phyloP scores from a whole-genome alignment of 1,140 invertebrate genomes.

The Pseudomyrmex concolor region DNA sequence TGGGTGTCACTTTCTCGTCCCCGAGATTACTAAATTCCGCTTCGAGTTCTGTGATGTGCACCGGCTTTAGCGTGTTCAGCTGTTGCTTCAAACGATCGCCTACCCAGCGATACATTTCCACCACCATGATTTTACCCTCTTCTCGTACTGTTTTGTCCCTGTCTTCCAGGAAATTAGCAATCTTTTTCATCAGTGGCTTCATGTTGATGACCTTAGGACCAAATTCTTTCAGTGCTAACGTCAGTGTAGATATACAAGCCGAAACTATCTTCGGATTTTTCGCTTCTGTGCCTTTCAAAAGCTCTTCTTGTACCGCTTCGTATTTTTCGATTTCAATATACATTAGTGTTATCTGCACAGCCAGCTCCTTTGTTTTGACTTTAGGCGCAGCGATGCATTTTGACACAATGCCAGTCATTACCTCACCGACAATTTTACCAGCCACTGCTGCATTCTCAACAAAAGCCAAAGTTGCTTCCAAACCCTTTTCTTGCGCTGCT shows the following conservation, averaged over 20 bases:
- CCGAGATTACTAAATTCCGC: constrained; percentile 92
- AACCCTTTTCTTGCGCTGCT: constrained; percentile 97
- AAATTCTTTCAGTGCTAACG: constrained; percentile 93
- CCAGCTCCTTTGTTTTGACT: constrained; percentile 96
- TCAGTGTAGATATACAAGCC: constrained; percentile 92
- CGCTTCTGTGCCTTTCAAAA: constrained; percentile 96
- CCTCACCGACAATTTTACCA: constrained; percentile 93
- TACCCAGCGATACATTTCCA: constrained; percentile 97
- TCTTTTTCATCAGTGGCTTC: constrained; percentile 95
- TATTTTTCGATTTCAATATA: constrained; percentile 98
- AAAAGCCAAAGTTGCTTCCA: constrained; percentile 95
- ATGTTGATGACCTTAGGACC: constrained; percentile 96
- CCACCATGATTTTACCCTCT: constrained; percentile 94
- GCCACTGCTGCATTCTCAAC: constrained; percentile 95
- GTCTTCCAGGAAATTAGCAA: constrained; percentile 93
- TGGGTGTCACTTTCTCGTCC: constrained; percentile 90
- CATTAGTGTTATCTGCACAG: constrained; percentile 95
- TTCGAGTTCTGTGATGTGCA: constrained; percentile 95
- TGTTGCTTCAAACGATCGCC: constrained; percentile 95
- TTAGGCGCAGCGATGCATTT: constrained; percentile 97
- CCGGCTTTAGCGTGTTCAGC: constrained; percentile 93
- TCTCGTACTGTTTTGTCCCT: constrained; percentile 96
- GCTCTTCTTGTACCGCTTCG: constrained; percentile 95
- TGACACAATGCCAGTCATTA: constrained; percentile 94
- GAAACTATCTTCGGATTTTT: constrained; percentile 98